Evolutionary conservation across 2,797 vertebrate species (phyloP), one percentile per base, ranked within the genome.

Genomic region (Rhyacichthys aspro): DNA sequence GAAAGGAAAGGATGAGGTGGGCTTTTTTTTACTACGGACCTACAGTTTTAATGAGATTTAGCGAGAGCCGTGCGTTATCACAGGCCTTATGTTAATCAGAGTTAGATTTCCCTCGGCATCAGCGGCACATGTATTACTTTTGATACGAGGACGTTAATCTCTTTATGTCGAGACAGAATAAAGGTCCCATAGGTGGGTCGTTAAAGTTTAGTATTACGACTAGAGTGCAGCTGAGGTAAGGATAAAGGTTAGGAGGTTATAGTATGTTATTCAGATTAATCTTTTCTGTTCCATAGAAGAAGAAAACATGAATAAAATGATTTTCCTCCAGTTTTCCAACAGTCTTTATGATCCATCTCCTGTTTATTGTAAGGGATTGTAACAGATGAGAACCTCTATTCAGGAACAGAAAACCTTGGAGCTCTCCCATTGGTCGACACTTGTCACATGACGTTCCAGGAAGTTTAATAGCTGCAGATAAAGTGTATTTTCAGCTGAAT

Each of bases 221-320:
- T 32, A 17, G 19, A 32, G 15, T 16, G 32, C 33, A 6, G 15
- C 6, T 7, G 33, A 49, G 47, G n/a, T 11, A 32, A 34, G 32
- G 14, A 15, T 23, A 7, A 32, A 23, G 14, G 18, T 5, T 8
- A 23, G 44, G 9, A 28, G n/a, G n/a, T n/a, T n/a, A n/a, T n/a
- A n/a, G n/a, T n/a, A n/a, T n/a, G n/a, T n/a, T n/a, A n/a, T 76
- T 74, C 19, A 80, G 76, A 67, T 62, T 72, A 76, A 75, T 79
- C 77, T 70, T 23, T 16, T 73, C 67, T 56, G 59, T 43, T 33
- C 19, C 19, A 23, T n/a, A n/a, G n/a, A n/a, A n/a, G n/a, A n/a
- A n/a, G n/a, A n/a, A n/a, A n/a, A n/a, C n/a, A n/a, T n/a, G n/a
- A n/a, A n/a, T n/a, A n/a, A n/a, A n/a, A n/a, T 28, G 11, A 14